A percentile compares a stretch with the other conserved stretches of the same genome.
phyloP scores from a whole-genome alignment of 1,140 invertebrate species.

The Zaprionus camerounensis region DNA sequence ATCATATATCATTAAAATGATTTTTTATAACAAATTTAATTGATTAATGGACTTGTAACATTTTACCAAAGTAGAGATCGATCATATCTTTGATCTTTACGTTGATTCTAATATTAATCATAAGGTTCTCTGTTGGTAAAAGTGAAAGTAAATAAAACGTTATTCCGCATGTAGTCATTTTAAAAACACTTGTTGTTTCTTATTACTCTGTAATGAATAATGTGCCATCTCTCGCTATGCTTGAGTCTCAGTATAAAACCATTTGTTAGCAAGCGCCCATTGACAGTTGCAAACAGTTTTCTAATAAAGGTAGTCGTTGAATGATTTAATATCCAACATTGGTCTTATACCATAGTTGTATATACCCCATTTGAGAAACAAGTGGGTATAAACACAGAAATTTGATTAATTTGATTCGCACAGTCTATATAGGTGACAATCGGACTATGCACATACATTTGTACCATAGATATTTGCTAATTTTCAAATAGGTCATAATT shows the following conservation, averaged over 20 bases:
- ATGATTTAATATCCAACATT: too few relatives aligned
- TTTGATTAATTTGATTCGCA: conserved; percentile 6
- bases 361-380: background rate
- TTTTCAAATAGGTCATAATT: conserved; percentile 6
- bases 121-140: background rate
- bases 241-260: background rate
- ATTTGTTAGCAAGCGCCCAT: background rate
- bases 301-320: background rate
- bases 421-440: background rate
- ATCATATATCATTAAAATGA: too few relatives aligned
- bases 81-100: background rate
- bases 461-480: background rate
- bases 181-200: background rate
- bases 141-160: background rate
- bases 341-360: background rate
- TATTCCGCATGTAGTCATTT: background rate
- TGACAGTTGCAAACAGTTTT: background rate
- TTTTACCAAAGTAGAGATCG: too few relatives aligned
- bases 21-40: too few relatives aligned
- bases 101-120: background rate
- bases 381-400: background rate
- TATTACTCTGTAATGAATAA: background rate
- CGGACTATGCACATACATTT: background rate
- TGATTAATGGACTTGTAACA: too few relatives aligned
- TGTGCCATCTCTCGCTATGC: background rate